phyloP scores from a whole-genome alignment of 1,140 invertebrate species.

The Atta cephalotes region DNA sequence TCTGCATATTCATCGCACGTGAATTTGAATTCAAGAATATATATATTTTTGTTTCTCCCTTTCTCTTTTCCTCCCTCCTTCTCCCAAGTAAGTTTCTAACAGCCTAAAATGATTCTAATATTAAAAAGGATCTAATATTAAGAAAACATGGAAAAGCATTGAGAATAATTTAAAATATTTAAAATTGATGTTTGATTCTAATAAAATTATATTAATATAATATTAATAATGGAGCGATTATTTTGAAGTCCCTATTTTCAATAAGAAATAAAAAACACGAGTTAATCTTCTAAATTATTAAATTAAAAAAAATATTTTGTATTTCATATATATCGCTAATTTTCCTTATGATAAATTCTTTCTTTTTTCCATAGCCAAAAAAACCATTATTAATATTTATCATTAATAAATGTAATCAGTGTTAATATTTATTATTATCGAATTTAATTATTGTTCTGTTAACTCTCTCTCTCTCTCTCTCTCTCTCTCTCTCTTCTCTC shows the following conservation, averaged over 20 bases:
- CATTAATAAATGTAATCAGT: slow-evolving; percentile 6
- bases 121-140: neutral
- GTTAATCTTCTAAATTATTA: neutral
- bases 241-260: neutral
- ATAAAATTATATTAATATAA: neutral
- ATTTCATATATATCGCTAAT: neutral
- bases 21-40: slow-evolving; percentile 61
- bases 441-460: slow-evolving; percentile 3
- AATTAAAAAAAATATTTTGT: neutral
- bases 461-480: neutral
- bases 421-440: too few species aligned
- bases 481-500: too few species aligned
- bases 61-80: neutral
- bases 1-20: slow-evolving; percentile 62
- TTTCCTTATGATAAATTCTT: neutral
- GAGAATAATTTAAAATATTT: neutral
- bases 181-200: neutral
- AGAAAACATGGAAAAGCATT: neutral
- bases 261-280: neutral
- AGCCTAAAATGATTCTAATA: neutral
- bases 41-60: slow-evolving; percentile 30
- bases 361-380: too few species aligned
- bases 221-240: neutral
- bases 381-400: neutral
- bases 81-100: neutral